Evolutionary conservation across 1,140 invertebrate genomes (phyloP).

Genomic region (Scaptomyza montana): DNA sequence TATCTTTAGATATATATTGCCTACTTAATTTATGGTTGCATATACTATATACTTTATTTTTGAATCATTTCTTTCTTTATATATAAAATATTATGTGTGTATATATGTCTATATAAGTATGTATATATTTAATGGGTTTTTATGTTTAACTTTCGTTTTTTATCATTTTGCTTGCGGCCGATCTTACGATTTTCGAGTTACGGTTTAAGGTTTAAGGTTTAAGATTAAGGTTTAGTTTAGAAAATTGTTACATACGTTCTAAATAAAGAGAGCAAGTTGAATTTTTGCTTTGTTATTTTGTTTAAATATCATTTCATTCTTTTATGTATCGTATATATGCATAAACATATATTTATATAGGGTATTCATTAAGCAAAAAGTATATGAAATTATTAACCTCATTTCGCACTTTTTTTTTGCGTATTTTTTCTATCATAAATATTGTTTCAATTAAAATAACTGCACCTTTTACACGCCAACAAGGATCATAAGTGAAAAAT

Average conservation of each 20-base stretch:
- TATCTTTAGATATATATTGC: conserved; percentile 76
- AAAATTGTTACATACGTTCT: conserved; percentile 75
- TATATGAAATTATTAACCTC: conserved; percentile 71
- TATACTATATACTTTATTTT: conserved; percentile 59
- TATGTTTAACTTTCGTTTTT: conserved; percentile 49
- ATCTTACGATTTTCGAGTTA: conserved; percentile 30
- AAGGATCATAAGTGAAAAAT: conserved; percentile 62
- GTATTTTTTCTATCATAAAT: conserved; percentile 64
- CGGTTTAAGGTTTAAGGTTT: conserved; percentile 24
- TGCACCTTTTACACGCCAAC: conserved; percentile 65
- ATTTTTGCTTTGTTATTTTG: conserved; percentile 43
- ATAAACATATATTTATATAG: conserved; percentile 29
- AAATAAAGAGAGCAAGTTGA: conserved; percentile 76
- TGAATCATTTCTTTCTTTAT: conserved; percentile 47
- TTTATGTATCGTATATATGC: conserved; percentile 54
- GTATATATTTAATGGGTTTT: conserved; percentile 52
- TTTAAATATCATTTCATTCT: conserved; percentile 53
- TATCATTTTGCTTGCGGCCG: conserved; percentile 43
- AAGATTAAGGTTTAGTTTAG: conserved; percentile 59
- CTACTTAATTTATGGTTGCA: conserved; percentile 76
- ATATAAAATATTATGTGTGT: conserved; percentile 63
- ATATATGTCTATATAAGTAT: conserved; percentile 56
- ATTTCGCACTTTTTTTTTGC: conserved; percentile 22
- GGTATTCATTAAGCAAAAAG: conserved; percentile 70
- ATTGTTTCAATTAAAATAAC: conserved; percentile 59